Evolutionary conservation across 2,113 vertebrate genomes (phyloP).

Genomic region (Gallinago undulata): DNA sequence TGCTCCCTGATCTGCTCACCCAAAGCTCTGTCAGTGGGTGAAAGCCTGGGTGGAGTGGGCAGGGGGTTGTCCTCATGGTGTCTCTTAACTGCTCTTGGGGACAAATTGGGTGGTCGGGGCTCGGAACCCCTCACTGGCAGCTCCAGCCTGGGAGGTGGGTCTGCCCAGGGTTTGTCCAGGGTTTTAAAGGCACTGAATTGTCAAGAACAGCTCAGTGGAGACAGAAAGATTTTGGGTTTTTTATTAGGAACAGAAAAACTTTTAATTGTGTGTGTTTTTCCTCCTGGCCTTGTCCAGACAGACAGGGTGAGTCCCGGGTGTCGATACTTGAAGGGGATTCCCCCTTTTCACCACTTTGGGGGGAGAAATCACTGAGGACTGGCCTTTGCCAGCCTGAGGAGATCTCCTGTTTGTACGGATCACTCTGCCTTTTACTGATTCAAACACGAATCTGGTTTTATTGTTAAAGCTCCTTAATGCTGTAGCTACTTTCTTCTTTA

Average conservation of each 20-base stretch:
- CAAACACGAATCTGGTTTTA: not conserved
- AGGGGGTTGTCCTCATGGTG: rapidly evolving
- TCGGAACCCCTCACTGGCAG: not conserved
- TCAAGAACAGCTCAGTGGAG: not conserved
- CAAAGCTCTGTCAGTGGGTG: too few relatives aligned
- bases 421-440: not conserved
- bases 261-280: not conserved
- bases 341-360: rapidly evolving
- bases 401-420: not conserved
- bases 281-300: not conserved
- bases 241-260: not conserved
- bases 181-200: not conserved
- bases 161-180: too few relatives aligned
- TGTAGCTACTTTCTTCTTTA: not conserved
- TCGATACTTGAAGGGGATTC: rapidly evolving
- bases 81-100: not conserved
- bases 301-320: not conserved
- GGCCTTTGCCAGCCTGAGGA: not conserved
- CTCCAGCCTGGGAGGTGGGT: not conserved
- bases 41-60: too few relatives aligned
- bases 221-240: rapidly evolving
- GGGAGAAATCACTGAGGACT: too few relatives aligned
- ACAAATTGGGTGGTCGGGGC: not conserved
- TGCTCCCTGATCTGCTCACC: not conserved
- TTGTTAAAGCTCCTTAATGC: not conserved